Evolutionary conservation across 2,888 invertebrate genomes (phyloP).

Genomic region (Drosophila sordidula): DNA sequence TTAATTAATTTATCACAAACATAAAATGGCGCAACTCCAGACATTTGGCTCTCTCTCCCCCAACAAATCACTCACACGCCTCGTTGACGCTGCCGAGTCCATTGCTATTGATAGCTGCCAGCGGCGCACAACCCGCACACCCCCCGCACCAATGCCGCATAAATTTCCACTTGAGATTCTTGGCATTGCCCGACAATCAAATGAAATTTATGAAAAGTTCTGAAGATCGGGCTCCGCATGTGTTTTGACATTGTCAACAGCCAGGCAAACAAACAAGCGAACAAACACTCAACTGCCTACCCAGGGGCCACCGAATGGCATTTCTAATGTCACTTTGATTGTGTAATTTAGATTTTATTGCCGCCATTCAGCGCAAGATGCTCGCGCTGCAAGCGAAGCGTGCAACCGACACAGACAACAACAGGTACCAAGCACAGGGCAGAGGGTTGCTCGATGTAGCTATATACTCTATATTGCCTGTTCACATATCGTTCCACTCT

Average conservation of each 20-base stretch:
- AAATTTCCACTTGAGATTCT: slow-evolving; percentile 74
- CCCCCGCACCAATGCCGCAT: slow-evolving; percentile 41
- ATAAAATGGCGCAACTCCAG: slow-evolving; percentile 73
- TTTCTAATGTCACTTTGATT: slow-evolving; percentile 77
- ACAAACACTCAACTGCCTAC: slow-evolving; percentile 28
- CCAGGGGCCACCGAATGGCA: slow-evolving; percentile 53
- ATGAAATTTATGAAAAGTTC: slow-evolving; percentile 72
- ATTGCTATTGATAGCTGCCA: slow-evolving; percentile 43
- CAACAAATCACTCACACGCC: slow-evolving; percentile 73
- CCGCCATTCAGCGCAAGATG: slow-evolving; percentile 55
- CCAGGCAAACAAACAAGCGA: slow-evolving; percentile 53
- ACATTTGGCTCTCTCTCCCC: slow-evolving; percentile 25
- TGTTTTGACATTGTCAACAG: slow-evolving; percentile 79
- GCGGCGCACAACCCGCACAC: slow-evolving; percentile 19
- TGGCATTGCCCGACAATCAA: slow-evolving; percentile 70
- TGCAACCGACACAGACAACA: slow-evolving; percentile 34
- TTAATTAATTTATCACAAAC: slow-evolving; percentile 78
- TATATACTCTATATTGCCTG: slow-evolving; percentile 28
- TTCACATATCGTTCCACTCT: slow-evolving; percentile 52
- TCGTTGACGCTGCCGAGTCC: slow-evolving; percentile 62
- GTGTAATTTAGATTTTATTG: slow-evolving; percentile 75
- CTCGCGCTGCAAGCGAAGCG: slow-evolving; percentile 47
- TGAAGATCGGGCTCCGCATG: slow-evolving; percentile 24
- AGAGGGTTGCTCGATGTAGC: slow-evolving; percentile 7
- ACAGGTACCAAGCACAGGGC: slow-evolving; percentile 46